phyloP scores from a whole-genome alignment of 30 jellyfish, hydroid and myxozoan species.

The Chironex yamaguchii region DNA sequence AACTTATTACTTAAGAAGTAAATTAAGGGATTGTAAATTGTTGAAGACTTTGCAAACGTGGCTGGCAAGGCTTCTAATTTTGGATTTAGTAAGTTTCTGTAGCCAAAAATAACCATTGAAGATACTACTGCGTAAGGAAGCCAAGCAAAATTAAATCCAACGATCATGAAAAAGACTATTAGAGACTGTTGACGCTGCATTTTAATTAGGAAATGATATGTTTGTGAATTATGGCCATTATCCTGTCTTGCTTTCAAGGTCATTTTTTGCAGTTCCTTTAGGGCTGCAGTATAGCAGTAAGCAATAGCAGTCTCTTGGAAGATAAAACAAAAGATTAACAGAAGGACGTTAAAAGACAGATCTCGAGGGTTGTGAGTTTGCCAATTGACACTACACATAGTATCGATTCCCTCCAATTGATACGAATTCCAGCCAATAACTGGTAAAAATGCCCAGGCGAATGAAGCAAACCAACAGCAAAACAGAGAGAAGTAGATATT shows the following conservation, averaged over 20 bases:
- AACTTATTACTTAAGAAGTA: constrained; percentile 36
- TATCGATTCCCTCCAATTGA: constrained; percentile 33
- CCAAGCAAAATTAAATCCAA: constrained; percentile 43
- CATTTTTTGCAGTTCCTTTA: constrained; percentile 20
- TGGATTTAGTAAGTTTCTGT: neutral
- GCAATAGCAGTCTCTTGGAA: constrained; percentile 17
- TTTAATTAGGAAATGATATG: neutral
- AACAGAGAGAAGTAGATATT: neutral
- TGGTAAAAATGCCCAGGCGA: neutral
- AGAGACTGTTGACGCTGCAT: constrained; percentile 4
- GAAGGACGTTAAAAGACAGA: constrained; percentile 23
- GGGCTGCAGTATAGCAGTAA: constrained; percentile 10
- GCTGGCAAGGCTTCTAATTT: constrained; percentile 16
- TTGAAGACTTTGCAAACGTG: constrained; percentile 53
- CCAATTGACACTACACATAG: constrained; percentile 43
- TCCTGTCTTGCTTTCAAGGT: neutral
- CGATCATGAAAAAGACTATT: neutral
- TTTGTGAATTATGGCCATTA: neutral
- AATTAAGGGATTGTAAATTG: constrained; percentile 49
- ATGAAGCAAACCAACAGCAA: neutral
- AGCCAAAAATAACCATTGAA: neutral
- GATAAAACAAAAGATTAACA: constrained; percentile 23
- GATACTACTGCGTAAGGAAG: constrained; percentile 61
- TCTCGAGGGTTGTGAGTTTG: neutral
- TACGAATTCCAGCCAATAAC: neutral